Base-by-base conservation (phyloP, 2,797 vertebrate species). In the Lutjanus campechanus region DNA sequence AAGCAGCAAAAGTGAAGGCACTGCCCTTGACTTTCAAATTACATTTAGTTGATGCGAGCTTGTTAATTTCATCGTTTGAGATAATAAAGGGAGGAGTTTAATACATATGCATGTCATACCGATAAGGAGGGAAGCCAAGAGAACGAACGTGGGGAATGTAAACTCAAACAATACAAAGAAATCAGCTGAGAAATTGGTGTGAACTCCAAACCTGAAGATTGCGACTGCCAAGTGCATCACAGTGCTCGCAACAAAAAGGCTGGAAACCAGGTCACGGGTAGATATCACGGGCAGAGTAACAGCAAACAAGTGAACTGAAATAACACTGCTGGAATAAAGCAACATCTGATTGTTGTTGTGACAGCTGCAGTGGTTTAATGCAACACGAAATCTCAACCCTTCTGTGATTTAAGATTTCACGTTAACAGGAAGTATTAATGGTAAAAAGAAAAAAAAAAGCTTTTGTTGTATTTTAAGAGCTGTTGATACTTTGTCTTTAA, bases 1-100 rank as follows among this genome's bases (percentile, higher is more conserved):
- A 77, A 87, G 90, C 91, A 92, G 94, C 89, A 90, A 77, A 94
- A 91, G 73, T 76, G 82, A 77, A 85, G 77, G 70, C 77, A 78
- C 65, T 1, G 65, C 58, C 16, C 65, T 85, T 13, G 62, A 81
- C 83, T 84, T 72, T 65, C 59, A 92, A 92, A 90, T 91, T 87
- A 73, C 78, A 86, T 90, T 72, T 16, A 79, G 70, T 82, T 83
- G 67, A 74, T 60, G 70, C 0, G 12, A 82, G 66, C 77, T 90
- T 82, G 65, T 76, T 79, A 90, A 90, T 79, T 66, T 85, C 7
- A 12, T 60, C 41, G 50, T 81, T 56, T 65, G 55, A 51, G 17
- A 11, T 40, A 67, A 71, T n/a, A 15, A 81, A 61, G 41, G 8
- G 67, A 53, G 11, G 3, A 1, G 29, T 73, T 55, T 60, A 46